phyloP scores from a whole-genome alignment of 2,888 invertebrate genomes.

The Scaptomyza caliginosa region DNA sequence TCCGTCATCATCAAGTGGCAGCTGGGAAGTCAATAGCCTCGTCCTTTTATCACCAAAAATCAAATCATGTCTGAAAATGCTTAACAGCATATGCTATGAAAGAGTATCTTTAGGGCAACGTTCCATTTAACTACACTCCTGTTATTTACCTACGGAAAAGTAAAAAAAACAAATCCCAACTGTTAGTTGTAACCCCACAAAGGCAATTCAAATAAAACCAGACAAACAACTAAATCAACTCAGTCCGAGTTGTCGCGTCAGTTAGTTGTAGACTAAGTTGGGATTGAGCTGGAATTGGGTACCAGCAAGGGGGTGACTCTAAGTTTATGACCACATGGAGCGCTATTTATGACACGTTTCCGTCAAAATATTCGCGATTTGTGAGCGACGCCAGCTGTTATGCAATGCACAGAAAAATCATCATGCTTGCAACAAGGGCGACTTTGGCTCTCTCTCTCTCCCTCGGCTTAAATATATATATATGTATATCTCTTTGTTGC shows the following conservation, averaged over 20 bases:
- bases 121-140: no score
- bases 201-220: slow-evolving; percentile 7
- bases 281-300: background rate
- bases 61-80: no score
- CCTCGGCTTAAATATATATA: no score
- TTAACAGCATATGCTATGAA: no score
- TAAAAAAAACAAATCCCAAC: background rate
- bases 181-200: background rate
- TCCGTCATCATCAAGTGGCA: slow-evolving; percentile 66
- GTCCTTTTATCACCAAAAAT: slow-evolving; percentile 37
- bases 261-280: background rate
- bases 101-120: no score
- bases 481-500: background rate
- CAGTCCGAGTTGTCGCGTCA: background rate
- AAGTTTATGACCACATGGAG: slow-evolving; percentile 77
- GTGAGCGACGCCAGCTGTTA: slow-evolving; percentile 23
- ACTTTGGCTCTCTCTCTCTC: slow-evolving; percentile 15
- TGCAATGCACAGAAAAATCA: slow-evolving; percentile 23
- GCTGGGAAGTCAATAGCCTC: slow-evolving; percentile 14
- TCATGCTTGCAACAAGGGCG: slow-evolving; percentile 10
- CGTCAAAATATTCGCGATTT: slow-evolving; percentile 81
- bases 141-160: background rate
- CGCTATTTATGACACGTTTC: slow-evolving; percentile 84
- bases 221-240: slow-evolving; percentile 39
- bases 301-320: background rate